phyloP scores from a whole-genome alignment of 23 tunicate species.

The Oikopleura vanhoeffeni region DNA sequence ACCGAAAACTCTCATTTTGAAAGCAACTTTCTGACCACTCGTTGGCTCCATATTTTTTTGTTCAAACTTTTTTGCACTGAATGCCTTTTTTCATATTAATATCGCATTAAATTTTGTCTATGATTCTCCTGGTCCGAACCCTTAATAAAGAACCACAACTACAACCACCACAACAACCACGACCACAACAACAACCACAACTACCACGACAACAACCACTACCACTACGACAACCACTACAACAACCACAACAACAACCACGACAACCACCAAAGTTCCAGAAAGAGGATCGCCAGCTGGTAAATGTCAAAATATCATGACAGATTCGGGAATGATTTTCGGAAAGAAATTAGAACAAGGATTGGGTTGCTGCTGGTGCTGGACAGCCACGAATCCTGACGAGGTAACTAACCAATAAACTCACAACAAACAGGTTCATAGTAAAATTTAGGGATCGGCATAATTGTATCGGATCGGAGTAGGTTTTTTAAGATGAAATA shows the following conservation, averaged over 20 bases:
- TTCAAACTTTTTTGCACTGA: background rate
- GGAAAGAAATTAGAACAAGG: background rate
- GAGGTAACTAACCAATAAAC: background rate
- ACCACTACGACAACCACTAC: slow-evolving; percentile 11
- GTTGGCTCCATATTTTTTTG: too few relatives aligned
- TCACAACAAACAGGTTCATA: too few relatives aligned
- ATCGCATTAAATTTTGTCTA: too few relatives aligned
- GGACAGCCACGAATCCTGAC: background rate
- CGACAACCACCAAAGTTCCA: background rate
- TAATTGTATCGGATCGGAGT: too few relatives aligned
- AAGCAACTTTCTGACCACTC: too few relatives aligned
- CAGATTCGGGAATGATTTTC: background rate
- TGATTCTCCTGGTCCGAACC: too few relatives aligned
- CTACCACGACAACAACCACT: slow-evolving; percentile 16
- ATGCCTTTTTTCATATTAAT: background rate
- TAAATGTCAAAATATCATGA: background rate
- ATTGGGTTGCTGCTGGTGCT: slow-evolving; percentile 1
- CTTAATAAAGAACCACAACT: slow-evolving; percentile 16
- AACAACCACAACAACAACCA: slow-evolving; percentile 13
- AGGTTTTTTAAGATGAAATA: too few relatives aligned
- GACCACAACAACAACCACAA: slow-evolving; percentile 8
- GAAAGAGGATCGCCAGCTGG: background rate
- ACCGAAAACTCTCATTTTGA: too few relatives aligned
- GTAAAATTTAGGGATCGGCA: too few relatives aligned
- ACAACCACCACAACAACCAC: slow-evolving; percentile 17